Evolutionary conservation across 2,113 vertebrate species (phyloP), one percentile per base, ranked within the genome.

Genomic region (Bufo bufo): DNA sequence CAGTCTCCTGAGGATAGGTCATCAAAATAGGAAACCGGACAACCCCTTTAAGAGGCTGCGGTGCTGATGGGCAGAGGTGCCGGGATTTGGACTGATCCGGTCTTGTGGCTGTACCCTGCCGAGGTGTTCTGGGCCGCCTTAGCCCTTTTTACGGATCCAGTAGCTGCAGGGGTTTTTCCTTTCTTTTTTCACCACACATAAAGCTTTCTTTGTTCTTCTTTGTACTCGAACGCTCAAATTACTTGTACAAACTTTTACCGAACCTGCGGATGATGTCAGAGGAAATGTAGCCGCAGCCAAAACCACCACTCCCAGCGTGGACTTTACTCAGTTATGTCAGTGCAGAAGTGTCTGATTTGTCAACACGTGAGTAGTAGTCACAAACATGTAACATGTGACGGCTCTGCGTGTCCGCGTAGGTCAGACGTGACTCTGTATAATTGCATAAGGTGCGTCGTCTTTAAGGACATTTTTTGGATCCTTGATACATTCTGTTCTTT

Each of bases 161-260:
- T 33, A 33, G 33, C 33, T 33, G 33, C 33, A 33, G 33, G 33
- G 33, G 33, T 33, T 33, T 33, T 33, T 33, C 33, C 10, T 3
- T 4, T 74, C 0, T 4, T 74, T 74, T 47, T 16, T 16, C 12
- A 4, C 47, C 4, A 0, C 10, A 75, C 72, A 75, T 75, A 75
- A 75, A 75, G 72, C 47, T 75, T 50, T 9, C 72, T 75, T 75
- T 75, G 72, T 75, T 75, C 8, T 17, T 47, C 71, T 20, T 75
- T 17, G 49, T 8, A 50, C 16, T 49, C 33, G 19, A 75, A 75
- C 10, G 54, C 77, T 11, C 8, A 20, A 33, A 58, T 80, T 58
- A 80, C 77, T 80, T 80, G 77, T 79, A 79, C 52, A 79, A 79
- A 56, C 77, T 56, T 23, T 80, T 43, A 59, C 23, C 13, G 23